Percentiles rank a stretch among this genome's conserved stretches.
phyloP scores from a whole-genome alignment of 2,797 vertebrate species.

The Danio albolineatus region DNA sequence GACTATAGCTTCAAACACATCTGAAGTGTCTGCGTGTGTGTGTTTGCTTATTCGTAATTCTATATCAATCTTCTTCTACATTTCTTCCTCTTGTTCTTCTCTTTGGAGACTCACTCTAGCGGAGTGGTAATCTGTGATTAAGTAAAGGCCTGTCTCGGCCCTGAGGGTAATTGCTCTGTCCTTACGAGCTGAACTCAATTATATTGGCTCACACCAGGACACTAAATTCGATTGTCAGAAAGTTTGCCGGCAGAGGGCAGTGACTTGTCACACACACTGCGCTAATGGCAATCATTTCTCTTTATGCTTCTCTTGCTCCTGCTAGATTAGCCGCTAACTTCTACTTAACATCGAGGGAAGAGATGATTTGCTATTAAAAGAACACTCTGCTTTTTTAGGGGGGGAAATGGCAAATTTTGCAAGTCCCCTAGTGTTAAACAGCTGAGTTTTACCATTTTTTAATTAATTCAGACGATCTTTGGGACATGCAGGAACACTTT shows the following conservation, averaged over 20 bases:
- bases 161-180: slow-evolving; percentile 68
- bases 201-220: slow-evolving; percentile 54
- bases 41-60: background rate
- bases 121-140: slow-evolving; percentile 71
- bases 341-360: slow-evolving; percentile 5
- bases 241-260: slow-evolving; percentile 80
- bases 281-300: slow-evolving; percentile 2
- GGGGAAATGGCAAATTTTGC: background rate
- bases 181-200: slow-evolving; percentile 72
- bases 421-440: too few species aligned
- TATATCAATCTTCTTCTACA: background rate
- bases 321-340: slow-evolving; percentile 4
- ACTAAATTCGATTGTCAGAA: background rate
- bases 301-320: slow-evolving; percentile 15
- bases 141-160: slow-evolving; percentile 55
- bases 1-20: slow-evolving; percentile 13
- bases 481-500: too few species aligned
- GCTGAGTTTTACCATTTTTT: too few species aligned
- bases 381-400: background rate
- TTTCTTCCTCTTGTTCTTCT: slow-evolving; percentile 15
- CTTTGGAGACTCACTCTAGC: background rate
- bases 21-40: background rate
- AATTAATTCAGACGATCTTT: too few species aligned
- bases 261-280: slow-evolving; percentile 53
- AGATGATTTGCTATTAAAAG: slow-evolving; percentile 2